Base-by-base conservation (phyloP, 2,888 invertebrate species). In the Noctua comes region DNA sequence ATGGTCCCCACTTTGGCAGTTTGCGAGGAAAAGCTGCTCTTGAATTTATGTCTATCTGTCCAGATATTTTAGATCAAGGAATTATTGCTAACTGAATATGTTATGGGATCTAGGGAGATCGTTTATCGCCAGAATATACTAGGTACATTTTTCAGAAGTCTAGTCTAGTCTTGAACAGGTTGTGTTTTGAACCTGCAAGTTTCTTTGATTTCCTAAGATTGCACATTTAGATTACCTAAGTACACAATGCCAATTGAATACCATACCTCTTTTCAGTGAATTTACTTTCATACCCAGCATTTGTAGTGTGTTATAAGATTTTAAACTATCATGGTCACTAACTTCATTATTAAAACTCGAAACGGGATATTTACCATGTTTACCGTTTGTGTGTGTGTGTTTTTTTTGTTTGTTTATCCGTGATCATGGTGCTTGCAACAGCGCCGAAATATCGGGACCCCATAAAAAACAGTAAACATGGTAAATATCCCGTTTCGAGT, bases 1-100 rank as follows among this genome's bases (percentile, higher is more conserved):
- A 86, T 74, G 72, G 74, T 62, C 68, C 57, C 76, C 46, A 68
- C 84, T 77, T 77, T 75, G 77, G 86, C 48, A 83, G 83, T 77
- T 86, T 68, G 16, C 54, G 48, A 64, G 36, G 74, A 73, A 86
- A 86, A 69, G 59, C 84, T 83, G 62, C 62, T 77, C 59, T 75
- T 65, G 65, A 73, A 86, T 77, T 86, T 83, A 86, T 64, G 65
- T 74, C 74, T 69, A 59, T 66, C 64, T 65, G 18, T 16, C 75
- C 13, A 82, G 77, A 73, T 73, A 81, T 73, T 70, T 57, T 82
- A 70, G 76, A 69, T 77, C 71, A 36, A 57, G 31, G 57, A 70
- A 59, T 75, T 46, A 83, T 73, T 83, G 57, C 51, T 75, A 27
- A 13, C 24, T 51, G 64, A 72, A 66, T 73, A 36, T 62, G n/a